Evolutionary conservation across 2,797 vertebrate species (phyloP).

Genomic region (Ammospiza maritima): DNA sequence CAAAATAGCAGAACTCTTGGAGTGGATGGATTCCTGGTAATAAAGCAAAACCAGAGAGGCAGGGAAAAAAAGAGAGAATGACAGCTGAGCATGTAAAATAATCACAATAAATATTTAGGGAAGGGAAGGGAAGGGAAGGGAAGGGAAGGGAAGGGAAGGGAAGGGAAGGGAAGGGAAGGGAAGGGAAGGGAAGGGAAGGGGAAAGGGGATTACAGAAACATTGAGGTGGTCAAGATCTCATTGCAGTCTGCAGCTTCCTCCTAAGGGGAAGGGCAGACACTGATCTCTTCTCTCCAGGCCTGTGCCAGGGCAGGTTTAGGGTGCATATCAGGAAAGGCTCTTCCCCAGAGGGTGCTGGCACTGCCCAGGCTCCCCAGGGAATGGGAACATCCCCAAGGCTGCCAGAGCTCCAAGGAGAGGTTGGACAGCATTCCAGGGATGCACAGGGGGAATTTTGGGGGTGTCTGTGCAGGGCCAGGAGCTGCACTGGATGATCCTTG

Average conservation of each 20-base stretch:
- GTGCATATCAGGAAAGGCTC: accelerated
- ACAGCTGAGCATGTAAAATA: neutral
- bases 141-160: no score
- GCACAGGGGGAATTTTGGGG: neutral
- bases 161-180: no score
- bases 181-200: no score
- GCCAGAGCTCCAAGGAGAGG: neutral
- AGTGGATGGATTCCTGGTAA: neutral
- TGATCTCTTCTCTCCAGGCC: neutral
- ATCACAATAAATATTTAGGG: neutral
- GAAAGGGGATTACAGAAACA: neutral
- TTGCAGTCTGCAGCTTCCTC: neutral
- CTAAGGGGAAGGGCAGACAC: neutral
- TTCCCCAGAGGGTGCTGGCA: neutral
- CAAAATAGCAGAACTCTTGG: neutral
- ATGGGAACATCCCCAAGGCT: neutral
- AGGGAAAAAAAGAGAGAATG: neutral
- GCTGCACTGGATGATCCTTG: accelerated
- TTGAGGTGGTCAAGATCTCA: neutral
- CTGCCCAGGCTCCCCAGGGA: neutral
- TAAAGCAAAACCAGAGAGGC: neutral
- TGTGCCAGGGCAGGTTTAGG: neutral
- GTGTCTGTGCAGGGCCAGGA: neutral
- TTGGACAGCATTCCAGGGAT: neutral
- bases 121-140: neutral